Evolutionary conservation across 2,797 vertebrate species (phyloP).

Genomic region (Aythya fuligula): DNA sequence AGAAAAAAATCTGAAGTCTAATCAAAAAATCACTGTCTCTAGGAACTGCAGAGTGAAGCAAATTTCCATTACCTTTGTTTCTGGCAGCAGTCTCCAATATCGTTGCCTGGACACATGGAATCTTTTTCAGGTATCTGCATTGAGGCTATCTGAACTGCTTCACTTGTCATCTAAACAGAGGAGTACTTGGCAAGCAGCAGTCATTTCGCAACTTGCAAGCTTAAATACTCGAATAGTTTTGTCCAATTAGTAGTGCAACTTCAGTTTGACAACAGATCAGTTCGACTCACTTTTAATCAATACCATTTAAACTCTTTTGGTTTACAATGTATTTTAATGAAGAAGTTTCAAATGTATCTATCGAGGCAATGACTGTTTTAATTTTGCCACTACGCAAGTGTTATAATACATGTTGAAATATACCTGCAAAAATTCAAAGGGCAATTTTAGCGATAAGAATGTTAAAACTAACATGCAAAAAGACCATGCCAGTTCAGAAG

Average conservation of each 20-base stretch:
- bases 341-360: background rate
- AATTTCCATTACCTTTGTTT: slow-evolving; percentile 29
- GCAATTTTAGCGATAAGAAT: background rate
- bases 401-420: background rate
- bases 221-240: background rate
- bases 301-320: background rate
- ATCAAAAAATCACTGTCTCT: background rate
- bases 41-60: slow-evolving; percentile 10
- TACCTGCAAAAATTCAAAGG: slow-evolving; percentile 43
- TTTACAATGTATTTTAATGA: background rate
- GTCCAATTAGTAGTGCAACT: background rate
- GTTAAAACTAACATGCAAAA: slow-evolving; percentile 35
- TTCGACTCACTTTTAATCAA: background rate
- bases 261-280: background rate
- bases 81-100: slow-evolving; percentile 41
- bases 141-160: slow-evolving; percentile 48
- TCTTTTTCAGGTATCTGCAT: slow-evolving; percentile 48
- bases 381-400: background rate
- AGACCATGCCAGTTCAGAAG: background rate
- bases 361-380: background rate
- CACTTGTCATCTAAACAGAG: slow-evolving; percentile 44
- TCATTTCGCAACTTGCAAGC: background rate
- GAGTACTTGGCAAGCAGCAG: slow-evolving; percentile 30
- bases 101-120: slow-evolving; percentile 32
- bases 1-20: background rate